Evolutionary conservation across 2,888 invertebrate species (phyloP).

Genomic region (Epistrophella euchroma): DNA sequence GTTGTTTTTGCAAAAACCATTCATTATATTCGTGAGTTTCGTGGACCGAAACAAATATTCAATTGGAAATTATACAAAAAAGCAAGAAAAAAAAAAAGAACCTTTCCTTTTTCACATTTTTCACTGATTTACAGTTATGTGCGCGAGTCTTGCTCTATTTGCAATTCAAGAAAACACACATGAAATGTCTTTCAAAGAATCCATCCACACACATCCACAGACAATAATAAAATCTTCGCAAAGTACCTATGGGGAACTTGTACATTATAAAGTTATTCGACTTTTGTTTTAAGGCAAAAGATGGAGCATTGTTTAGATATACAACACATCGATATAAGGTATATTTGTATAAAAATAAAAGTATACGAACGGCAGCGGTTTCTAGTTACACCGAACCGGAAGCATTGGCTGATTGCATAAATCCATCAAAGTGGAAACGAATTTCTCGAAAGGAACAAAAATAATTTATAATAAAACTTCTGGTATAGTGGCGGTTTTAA

Average conservation of each 20-base stretch:
- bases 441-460: constrained; percentile 44
- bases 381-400: constrained; percentile 71
- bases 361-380: not conserved
- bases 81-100: constrained; percentile 33
- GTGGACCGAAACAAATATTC: constrained; percentile 69
- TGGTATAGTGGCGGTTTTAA: constrained; percentile 8
- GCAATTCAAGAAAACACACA: constrained; percentile 56
- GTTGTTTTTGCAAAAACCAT: constrained; percentile 18
- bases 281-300: constrained; percentile 25
- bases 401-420: constrained; percentile 72
- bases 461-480: not conserved
- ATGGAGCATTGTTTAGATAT: constrained; percentile 11
- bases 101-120: constrained; percentile 58
- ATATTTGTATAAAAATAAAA: not conserved
- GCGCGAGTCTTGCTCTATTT: constrained; percentile 67
- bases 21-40: constrained; percentile 66
- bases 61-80: constrained; percentile 40
- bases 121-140: constrained; percentile 61
- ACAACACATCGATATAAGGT: not conserved
- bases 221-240: not conserved
- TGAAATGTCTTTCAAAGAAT: constrained; percentile 29
- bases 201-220: not conserved
- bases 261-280: constrained; percentile 9
- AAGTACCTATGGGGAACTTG: not conserved
- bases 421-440: constrained; percentile 59